These are phyloP conservation scores for Lepidurus couesii DNA, from an alignment of 1,140 invertebrate species.

Conservation along the genomic window DNA sequence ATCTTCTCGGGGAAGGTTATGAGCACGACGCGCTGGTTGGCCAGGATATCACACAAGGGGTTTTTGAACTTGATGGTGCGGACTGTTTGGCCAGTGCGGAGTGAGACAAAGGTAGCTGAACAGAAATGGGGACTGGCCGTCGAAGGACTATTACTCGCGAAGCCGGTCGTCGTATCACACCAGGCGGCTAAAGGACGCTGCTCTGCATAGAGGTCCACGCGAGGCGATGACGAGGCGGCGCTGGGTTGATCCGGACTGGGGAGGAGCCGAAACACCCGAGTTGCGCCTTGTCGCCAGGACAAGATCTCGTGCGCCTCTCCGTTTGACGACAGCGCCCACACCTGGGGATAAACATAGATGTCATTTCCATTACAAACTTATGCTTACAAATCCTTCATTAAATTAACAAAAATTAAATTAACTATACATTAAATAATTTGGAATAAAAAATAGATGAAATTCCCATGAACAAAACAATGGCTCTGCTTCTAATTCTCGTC, in stretches of 20 bases:
- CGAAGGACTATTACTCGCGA: conserved; percentile 38
- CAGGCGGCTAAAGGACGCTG: conserved; percentile 81
- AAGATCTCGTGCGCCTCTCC: conserved; percentile 87
- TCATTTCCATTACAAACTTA: not conserved
- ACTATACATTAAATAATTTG: too few species aligned
- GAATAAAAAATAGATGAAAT: too few species aligned
- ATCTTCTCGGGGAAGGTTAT: conserved; percentile 84
- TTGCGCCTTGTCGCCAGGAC: conserved; percentile 80
- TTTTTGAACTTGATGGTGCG: conserved; percentile 90
- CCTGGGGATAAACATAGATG: conserved; percentile 45
- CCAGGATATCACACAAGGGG: conserved; percentile 76
- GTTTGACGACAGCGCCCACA: conserved; percentile 68
- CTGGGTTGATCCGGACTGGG: conserved; percentile 61
- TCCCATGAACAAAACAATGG: too few species aligned
- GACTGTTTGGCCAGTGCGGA: conserved; percentile 80
- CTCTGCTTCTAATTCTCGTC: too few species aligned
- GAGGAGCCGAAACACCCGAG: conserved; percentile 72
- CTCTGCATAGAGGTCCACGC: conserved; percentile 56
- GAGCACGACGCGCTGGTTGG: conserved; percentile 73
- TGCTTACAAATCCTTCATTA: too few species aligned
- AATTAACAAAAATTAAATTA: too few species aligned
- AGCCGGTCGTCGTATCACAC: conserved; percentile 62
- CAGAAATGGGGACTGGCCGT: conserved; percentile 75
- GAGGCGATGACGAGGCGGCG: conserved; percentile 35
- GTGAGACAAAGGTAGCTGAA: conserved; percentile 80